phyloP scores from a whole-genome alignment of 1,140 invertebrate species.

The Zaprionus africanus region DNA sequence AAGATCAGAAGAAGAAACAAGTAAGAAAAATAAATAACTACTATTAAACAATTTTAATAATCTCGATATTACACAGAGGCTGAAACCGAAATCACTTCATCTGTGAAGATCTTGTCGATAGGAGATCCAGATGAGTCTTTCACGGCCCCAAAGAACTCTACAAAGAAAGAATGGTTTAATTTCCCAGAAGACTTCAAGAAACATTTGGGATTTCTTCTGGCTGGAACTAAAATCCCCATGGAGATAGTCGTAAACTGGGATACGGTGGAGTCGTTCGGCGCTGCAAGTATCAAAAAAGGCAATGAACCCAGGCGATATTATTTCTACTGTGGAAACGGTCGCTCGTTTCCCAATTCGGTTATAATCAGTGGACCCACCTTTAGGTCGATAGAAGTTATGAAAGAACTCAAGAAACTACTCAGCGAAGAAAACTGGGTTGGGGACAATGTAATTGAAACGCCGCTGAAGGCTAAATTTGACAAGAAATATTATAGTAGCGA shows the following conservation, averaged over 20 bases:
- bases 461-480: background rate
- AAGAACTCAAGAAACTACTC: background rate
- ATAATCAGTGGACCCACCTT: background rate
- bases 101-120: background rate
- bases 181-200: background rate
- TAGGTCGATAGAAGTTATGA: background rate
- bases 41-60: background rate
- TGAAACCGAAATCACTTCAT: background rate
- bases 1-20: background rate
- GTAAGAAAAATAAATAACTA: background rate
- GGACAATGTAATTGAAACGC: constrained; percentile 6
- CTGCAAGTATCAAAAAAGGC: background rate
- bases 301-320: constrained; percentile 15
- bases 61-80: background rate
- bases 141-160: background rate
- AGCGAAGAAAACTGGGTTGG: constrained; percentile 24
- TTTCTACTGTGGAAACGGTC: background rate
- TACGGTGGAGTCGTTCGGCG: background rate
- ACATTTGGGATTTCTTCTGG: background rate
- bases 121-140: background rate
- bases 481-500: background rate
- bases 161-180: background rate
- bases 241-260: background rate
- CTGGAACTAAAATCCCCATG: background rate
- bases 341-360: background rate